phyloP scores from a whole-genome alignment of 2,113 vertebrate species.

The Turdus rufiventris region DNA sequence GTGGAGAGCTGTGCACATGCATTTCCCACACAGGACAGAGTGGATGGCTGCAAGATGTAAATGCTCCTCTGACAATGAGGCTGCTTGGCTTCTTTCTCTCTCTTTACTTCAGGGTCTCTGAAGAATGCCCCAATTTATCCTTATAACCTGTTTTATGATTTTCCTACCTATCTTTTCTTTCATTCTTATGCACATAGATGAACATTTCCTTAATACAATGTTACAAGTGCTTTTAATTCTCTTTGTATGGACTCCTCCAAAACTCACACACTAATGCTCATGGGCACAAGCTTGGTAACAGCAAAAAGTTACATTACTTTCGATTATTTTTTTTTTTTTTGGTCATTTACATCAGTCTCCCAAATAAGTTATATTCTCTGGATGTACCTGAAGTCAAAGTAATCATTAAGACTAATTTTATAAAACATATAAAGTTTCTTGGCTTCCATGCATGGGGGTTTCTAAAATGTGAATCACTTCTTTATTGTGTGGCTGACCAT shows the following conservation, averaged over 20 bases:
- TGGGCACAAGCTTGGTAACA: background rate
- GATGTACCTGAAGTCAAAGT: background rate
- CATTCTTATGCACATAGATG: background rate
- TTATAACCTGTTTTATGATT: background rate
- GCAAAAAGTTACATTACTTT: background rate
- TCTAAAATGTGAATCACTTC: background rate
- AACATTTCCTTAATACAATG: background rate
- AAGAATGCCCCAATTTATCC: background rate
- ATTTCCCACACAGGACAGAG: background rate
- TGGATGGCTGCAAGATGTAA: background rate
- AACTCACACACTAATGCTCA: background rate
- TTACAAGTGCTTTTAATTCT: background rate
- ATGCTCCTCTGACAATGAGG: background rate
- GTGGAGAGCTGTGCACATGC: rapidly evolving
- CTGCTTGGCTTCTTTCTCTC: background rate
- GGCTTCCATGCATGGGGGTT: background rate
- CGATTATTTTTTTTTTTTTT: background rate
- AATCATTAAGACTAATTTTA: background rate
- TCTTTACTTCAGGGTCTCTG: background rate
- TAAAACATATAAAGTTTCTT: background rate
- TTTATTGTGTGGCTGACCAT: background rate
- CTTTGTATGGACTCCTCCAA: background rate
- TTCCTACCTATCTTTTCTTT: background rate
- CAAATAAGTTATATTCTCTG: background rate
- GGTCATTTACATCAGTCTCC: background rate